Conservation (phyloP, 2,888 invertebrate species). For the Pseudococcus viburni region DNA sequence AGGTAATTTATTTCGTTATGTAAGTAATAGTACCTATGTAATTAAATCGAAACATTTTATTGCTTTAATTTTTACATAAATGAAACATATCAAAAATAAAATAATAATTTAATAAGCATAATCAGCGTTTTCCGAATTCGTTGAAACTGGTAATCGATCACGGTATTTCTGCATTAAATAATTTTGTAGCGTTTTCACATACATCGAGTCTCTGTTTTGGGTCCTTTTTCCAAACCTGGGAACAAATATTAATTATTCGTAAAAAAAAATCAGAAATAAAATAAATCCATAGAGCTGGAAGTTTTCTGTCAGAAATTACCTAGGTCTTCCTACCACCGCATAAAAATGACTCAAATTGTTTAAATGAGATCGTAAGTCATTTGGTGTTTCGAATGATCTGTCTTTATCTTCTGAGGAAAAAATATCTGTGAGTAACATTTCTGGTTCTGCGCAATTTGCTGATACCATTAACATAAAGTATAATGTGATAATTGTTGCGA, state of each 20-base stretch:
- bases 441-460: conserved; percentile 59
- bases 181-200: conserved; percentile 48
- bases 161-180: conserved; percentile 55
- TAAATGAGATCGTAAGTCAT: conserved; percentile 62
- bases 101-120: conserved; percentile 44
- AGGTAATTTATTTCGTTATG: neutral
- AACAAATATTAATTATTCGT: neutral
- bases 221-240: conserved; percentile 60
- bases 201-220: conserved; percentile 22
- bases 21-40: neutral
- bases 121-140: conserved; percentile 13
- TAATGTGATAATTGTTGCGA: conserved; percentile 39
- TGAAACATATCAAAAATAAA: conserved; percentile 52
- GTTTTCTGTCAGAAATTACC: neutral
- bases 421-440: conserved; percentile 58
- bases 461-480: conserved; percentile 63
- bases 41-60: conserved; percentile 45
- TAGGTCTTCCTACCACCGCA: conserved; percentile 61
- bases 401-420: conserved; percentile 56
- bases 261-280: neutral
- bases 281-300: neutral
- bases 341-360: conserved; percentile 62
- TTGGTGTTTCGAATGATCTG: conserved; percentile 59
- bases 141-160: conserved; percentile 17
- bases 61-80: conserved; percentile 57